Percentiles rank a stretch among this genome's conserved stretches.
phyloP scores from a whole-genome alignment of 2,797 vertebrate species.

The Acanthornis magna region DNA sequence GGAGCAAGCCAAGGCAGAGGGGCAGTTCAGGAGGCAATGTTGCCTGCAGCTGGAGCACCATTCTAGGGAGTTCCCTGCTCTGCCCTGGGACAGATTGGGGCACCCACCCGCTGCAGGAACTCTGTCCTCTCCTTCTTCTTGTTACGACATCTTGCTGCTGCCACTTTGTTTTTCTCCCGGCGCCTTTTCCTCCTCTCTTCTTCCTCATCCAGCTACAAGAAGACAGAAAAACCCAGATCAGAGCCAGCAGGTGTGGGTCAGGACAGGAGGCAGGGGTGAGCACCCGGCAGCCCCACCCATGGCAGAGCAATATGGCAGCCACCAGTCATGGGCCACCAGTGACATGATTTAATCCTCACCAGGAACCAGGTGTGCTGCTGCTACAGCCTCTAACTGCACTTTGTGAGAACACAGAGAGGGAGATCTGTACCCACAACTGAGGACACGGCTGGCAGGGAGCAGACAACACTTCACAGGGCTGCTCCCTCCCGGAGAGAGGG shows the following conservation, averaged over 20 bases:
- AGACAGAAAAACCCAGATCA: slow-evolving; percentile 32
- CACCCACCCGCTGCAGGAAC: slow-evolving; percentile 90
- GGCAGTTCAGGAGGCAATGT: background rate
- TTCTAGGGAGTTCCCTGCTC: background rate
- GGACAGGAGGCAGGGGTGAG: background rate
- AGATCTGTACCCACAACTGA: background rate
- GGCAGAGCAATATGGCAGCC: background rate
- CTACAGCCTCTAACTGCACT: background rate
- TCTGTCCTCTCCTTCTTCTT: slow-evolving; percentile 98
- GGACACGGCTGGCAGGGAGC: background rate
- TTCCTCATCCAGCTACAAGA: slow-evolving; percentile 87
- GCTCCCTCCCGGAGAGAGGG: background rate
- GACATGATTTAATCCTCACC: background rate
- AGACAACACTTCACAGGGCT: background rate
- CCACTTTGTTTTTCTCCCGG: slow-evolving; percentile 97
- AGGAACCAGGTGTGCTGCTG: background rate
- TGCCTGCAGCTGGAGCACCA: background rate
- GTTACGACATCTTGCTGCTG: slow-evolving; percentile 95
- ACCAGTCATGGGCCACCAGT: background rate
- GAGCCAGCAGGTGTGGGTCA: background rate
- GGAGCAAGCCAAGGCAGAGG: background rate
- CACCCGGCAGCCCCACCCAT: background rate
- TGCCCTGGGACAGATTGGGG: background rate
- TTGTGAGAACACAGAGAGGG: background rate
- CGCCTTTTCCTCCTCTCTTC: slow-evolving; percentile 93